Evolutionary conservation across 2,797 vertebrate species (phyloP).

Genomic region (Alouatta caraya): DNA sequence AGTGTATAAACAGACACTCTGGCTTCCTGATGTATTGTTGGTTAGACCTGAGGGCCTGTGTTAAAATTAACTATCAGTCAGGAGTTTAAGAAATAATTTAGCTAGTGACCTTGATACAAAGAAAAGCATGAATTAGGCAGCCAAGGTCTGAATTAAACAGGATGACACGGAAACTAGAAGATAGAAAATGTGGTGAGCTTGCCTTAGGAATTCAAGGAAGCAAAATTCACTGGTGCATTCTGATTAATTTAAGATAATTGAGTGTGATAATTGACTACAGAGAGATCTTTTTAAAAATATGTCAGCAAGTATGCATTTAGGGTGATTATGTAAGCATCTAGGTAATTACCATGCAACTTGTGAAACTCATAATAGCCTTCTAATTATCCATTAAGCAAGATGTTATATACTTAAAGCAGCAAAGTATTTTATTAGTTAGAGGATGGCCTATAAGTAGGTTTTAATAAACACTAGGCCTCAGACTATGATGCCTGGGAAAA

Average conservation of each 20-base stretch:
- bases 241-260: not conserved
- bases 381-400: not conserved
- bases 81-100: constrained; percentile 62
- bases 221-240: not conserved
- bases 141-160: not conserved
- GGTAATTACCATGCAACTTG: not conserved
- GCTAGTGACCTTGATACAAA: not conserved
- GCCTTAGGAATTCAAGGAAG: not conserved
- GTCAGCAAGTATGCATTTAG: not conserved
- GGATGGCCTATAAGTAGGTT: not conserved
- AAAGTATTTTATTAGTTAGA: not conserved
- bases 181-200: constrained; percentile 47
- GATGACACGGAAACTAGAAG: not conserved
- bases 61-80: constrained; percentile 2
- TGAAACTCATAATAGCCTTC: not conserved
- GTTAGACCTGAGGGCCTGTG: not conserved
- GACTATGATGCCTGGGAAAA: not conserved
- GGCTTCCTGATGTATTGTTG: constrained; percentile 55
- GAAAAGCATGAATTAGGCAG: not conserved
- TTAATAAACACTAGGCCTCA: not conserved
- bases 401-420: not conserved
- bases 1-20: not conserved
- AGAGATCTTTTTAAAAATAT: not conserved
- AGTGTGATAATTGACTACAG: not conserved
- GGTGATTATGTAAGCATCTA: not conserved